These are phyloP conservation scores for Clupea harengus DNA, from an alignment of 2,113 vertebrate genomes.

Conservation along the genomic window DNA sequence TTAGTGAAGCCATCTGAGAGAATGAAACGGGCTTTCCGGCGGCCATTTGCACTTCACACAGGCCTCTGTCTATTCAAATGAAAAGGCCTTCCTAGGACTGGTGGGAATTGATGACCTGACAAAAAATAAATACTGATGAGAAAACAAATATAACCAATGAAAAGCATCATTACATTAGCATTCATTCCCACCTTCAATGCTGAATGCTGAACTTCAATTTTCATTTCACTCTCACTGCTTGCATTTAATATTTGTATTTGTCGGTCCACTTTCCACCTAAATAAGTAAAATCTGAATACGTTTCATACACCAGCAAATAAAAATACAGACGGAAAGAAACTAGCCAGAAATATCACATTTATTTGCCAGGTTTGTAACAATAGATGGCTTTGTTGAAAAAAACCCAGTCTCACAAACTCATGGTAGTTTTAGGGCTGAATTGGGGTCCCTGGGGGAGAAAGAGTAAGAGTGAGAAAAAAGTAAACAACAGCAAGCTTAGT, in stretches of 20 bases:
- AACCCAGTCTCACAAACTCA: not conserved
- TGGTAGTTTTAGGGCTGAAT: not conserved
- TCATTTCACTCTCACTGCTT: not conserved
- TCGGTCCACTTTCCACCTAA: not conserved
- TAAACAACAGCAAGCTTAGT: not conserved
- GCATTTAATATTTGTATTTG: not conserved
- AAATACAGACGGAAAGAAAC: not conserved
- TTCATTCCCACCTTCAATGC: not conserved
- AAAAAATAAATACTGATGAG: not conserved
- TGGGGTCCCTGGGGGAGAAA: not conserved
- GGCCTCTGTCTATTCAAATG: not conserved
- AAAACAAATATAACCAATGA: not conserved
- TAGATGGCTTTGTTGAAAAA: not conserved
- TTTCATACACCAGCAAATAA: not conserved
- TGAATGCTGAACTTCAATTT: not conserved
- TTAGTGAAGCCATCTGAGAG: slow-evolving; percentile 9
- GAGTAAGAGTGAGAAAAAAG: not conserved
- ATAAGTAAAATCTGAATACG: not conserved
- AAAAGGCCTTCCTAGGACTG: not conserved
- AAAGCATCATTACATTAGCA: not conserved
- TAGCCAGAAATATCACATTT: not conserved
- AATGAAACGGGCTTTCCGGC: not conserved
- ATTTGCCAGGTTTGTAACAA: not conserved
- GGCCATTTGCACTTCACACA: not conserved
- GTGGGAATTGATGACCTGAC: not conserved